Conservation (phyloP, 2,797 vertebrate genomes). For the Liasis olivaceus region DNA sequence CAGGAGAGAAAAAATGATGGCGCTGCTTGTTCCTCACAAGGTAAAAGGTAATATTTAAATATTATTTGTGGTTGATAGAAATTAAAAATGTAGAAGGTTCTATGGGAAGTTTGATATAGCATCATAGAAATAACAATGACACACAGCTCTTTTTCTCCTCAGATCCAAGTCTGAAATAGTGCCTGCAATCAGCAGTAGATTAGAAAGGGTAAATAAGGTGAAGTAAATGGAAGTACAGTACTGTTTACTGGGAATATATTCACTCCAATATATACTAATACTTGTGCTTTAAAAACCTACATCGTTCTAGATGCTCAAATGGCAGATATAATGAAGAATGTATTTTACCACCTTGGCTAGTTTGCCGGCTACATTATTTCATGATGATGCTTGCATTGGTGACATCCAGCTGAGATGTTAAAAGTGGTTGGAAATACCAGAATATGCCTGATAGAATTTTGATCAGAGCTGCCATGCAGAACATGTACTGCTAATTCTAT, state of each 20-base stretch:
- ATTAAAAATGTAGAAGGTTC: not conserved
- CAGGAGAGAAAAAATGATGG: not conserved
- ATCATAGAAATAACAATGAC: not conserved
- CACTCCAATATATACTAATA: not conserved
- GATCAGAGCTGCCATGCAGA: not conserved
- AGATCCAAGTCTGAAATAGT: not conserved
- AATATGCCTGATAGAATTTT: not conserved
- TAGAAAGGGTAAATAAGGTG: not conserved
- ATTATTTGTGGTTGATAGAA: not conserved
- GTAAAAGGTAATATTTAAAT: slow-evolving; percentile 55
- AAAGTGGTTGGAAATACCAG: not conserved
- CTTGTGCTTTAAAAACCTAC: not conserved
- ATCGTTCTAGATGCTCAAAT: not conserved
- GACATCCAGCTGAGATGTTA: not conserved
- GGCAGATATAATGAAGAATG: not conserved
- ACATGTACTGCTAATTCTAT: not conserved
- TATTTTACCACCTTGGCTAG: not conserved
- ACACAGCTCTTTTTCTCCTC: not conserved
- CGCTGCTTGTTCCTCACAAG: slow-evolving; percentile 22
- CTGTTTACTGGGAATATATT: not conserved
- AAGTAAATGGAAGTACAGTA: not conserved
- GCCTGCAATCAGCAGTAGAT: not conserved
- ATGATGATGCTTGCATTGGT: not conserved
- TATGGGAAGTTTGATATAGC: not conserved
- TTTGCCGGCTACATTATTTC: not conserved